Conservation (phyloP, 2,797 vertebrate species). For the Triplophysa bombifrons region DNA sequence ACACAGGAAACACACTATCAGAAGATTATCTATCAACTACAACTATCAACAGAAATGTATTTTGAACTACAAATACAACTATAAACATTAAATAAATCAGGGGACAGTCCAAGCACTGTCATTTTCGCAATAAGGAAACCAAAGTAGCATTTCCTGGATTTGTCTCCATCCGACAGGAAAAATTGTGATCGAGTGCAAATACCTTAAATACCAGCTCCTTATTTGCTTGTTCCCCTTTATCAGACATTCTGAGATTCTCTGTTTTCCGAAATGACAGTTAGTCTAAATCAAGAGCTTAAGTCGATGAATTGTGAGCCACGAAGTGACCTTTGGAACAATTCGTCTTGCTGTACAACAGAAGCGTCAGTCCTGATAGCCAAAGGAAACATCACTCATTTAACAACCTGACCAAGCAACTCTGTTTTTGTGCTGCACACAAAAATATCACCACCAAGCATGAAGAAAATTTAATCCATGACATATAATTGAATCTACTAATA, state of each 20-base stretch:
- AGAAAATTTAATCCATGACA: constrained; percentile 60
- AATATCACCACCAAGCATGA: constrained; percentile 57
- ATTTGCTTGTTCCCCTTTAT: constrained; percentile 23
- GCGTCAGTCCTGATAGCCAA: constrained; percentile 38
- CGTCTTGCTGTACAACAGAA: constrained; percentile 46
- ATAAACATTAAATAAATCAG: constrained; percentile 1
- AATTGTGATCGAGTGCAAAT: constrained; percentile 4
- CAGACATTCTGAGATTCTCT: constrained; percentile 16
- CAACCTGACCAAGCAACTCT: constrained; percentile 49
- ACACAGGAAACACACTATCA: too few relatives aligned
- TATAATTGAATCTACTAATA: constrained; percentile 59
- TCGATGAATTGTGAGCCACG: constrained; percentile 54
- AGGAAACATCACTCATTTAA: constrained; percentile 52
- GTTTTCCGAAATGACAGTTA: constrained; percentile 42
- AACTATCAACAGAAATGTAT: too few relatives aligned
- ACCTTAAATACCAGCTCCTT: not conserved
- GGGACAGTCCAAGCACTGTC: constrained; percentile 57
- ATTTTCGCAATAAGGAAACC: constrained; percentile 61
- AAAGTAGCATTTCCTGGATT: constrained; percentile 68
- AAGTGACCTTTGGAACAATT: constrained; percentile 38
- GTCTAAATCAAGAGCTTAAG: constrained; percentile 42
- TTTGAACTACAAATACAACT: too few relatives aligned
- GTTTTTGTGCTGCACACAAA: not conserved
- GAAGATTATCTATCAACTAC: too few relatives aligned
- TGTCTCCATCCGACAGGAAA: constrained; percentile 53